phyloP scores from a whole-genome alignment of 2,113 vertebrate genomes.

The Sturnus vulgaris region DNA sequence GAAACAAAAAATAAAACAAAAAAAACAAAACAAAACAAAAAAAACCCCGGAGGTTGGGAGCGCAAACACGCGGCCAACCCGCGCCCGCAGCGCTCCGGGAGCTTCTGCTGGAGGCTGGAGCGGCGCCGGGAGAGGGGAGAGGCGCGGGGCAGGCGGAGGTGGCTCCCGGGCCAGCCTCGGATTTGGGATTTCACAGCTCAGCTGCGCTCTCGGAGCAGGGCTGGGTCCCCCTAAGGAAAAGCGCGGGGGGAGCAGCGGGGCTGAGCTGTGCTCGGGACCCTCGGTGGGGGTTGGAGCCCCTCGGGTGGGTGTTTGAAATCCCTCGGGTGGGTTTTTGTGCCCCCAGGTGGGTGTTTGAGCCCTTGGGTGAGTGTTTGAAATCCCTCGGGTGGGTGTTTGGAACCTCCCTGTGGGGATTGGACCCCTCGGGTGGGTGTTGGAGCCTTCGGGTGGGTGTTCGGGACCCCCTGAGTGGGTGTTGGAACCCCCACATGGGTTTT shows the following conservation, averaged over 20 bases:
- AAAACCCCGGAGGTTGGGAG: neutral
- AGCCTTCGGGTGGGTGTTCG: neutral
- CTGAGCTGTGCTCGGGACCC: no score
- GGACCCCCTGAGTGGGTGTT: no score
- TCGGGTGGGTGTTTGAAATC: neutral
- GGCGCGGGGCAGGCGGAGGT: neutral
- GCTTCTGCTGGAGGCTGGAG: neutral
- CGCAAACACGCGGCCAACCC: neutral
- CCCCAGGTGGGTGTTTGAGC: fast-evolving
- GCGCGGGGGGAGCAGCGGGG: no score
- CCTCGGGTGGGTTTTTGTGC: neutral
- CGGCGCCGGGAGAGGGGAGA: neutral
- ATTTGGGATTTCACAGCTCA: neutral
- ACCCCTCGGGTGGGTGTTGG: no score
- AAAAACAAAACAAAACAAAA: neutral
- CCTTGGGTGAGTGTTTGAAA: neutral
- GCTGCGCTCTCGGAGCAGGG: neutral
- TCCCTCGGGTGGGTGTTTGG: neutral
- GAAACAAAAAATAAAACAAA: neutral
- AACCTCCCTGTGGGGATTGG: no score
- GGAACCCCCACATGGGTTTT: no score
- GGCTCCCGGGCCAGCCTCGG: neutral
- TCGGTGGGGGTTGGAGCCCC: neutral
- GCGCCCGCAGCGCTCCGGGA: neutral
- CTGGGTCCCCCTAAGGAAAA: neutral